Base-by-base conservation (phyloP, 2,113 vertebrate genomes). In the Crypturellus undulatus region DNA sequence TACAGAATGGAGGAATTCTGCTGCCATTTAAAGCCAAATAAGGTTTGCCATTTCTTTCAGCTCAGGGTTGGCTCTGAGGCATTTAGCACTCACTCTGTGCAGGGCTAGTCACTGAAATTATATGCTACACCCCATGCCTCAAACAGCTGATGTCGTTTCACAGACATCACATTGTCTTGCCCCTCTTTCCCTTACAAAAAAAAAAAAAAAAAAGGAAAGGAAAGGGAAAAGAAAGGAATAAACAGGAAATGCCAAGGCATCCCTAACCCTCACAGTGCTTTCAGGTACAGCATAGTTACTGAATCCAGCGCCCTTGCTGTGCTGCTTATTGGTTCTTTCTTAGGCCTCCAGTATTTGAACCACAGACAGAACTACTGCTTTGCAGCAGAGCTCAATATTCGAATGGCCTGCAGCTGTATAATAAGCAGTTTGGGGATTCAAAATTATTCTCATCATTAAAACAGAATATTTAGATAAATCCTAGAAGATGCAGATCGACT, bases 361-460 rank as follows among this genome's bases (percentile, higher is more conserved):
- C 9, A 17, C 73, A 92, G 77, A 40, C 79, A 84, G 54, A 7
- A n/a, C 58, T 72, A 58, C 26, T 62, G 69, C 84, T 95, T 79
- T 91, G 70, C 6, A 90, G 79, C 62, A 95, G 24, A 88, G 56
- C 78, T 94, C 89, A 86, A 43, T 76, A 82, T 34, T 94, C 71
- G 64, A n/a, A 54, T 22, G 80, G 84, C 94, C 93, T 71, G 79
- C 90, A 96, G 94, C 87, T 87, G 77, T 75, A 89, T 78, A 83
- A 88, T 47, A 87, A 94, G 32, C 73, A 89, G 26, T 78, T 67
- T 84, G 40, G 80, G 51, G 63, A 96, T 65, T 85, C 82, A 43
- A 45, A 94, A 95, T 90, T 73, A 86, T 80, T 72, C 93, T 32
- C 67, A 43, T 79, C 63, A 94, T 94, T 96, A 94, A 85, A 94